phyloP scores from a whole-genome alignment of 1,140 invertebrate species.

The Bombyx mandarina region DNA sequence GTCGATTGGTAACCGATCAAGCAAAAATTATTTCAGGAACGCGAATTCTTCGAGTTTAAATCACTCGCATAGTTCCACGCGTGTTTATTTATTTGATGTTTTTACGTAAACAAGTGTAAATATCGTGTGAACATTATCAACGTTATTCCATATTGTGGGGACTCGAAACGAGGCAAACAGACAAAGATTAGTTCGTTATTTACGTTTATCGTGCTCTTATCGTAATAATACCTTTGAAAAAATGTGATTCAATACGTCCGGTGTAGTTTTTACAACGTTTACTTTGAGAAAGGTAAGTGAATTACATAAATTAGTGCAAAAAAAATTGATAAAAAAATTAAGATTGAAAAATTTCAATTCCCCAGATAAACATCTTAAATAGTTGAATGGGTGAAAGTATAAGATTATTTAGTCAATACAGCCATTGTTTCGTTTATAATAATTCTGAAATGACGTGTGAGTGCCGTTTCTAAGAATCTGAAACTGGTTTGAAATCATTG shows the following conservation, averaged over 20 bases:
- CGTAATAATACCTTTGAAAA: conserved; percentile 20
- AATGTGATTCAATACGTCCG: conserved; percentile 18
- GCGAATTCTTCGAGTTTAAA: conserved; percentile 11
- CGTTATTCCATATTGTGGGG: conserved; percentile 25
- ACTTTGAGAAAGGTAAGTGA: conserved; percentile 31
- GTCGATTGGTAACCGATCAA: conserved; percentile 20
- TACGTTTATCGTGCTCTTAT: conserved; percentile 34
- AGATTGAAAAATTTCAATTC: background rate
- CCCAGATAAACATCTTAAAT: conserved; percentile 2
- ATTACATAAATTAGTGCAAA: conserved; percentile 15
- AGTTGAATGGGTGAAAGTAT: conserved; percentile 16
- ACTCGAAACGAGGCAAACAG: conserved; percentile 7
- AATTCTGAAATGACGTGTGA: too few relatives aligned
- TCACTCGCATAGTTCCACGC: conserved; percentile 15
- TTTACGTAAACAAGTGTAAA: conserved; percentile 17
- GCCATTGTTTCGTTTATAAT: too few relatives aligned
- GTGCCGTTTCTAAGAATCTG: too few relatives aligned
- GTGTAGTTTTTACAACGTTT: conserved; percentile 8
- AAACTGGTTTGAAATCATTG: too few relatives aligned
- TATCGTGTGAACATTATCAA: conserved; percentile 16
- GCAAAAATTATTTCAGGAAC: conserved; percentile 13
- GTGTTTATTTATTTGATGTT: conserved; percentile 19
- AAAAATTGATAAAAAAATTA: background rate
- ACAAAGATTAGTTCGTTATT: conserved; percentile 23
- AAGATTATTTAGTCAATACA: background rate